phyloP scores from a whole-genome alignment of 2,113 vertebrate species.

The Ramphastos sulfuratus region DNA sequence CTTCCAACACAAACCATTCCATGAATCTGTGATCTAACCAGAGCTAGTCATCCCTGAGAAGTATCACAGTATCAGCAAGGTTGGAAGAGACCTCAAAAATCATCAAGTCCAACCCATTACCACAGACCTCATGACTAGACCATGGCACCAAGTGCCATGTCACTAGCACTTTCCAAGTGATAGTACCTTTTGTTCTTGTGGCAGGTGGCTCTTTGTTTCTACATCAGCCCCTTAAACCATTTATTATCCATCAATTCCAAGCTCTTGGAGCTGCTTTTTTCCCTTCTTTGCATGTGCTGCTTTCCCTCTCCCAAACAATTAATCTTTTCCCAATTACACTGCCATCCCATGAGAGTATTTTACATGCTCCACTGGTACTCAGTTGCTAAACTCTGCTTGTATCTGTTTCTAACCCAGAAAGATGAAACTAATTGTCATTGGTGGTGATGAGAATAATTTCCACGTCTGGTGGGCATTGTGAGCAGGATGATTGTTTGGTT shows the following conservation, averaged over 20 bases:
- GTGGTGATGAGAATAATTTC: constrained; percentile 4
- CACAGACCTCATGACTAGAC: no score
- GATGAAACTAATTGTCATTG: constrained; percentile 24
- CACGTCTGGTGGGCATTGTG: not conserved
- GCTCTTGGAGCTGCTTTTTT: not conserved
- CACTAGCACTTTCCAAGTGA: not conserved
- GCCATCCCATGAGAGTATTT: constrained; percentile 40
- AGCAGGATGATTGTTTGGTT: not conserved
- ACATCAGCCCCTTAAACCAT: not conserved
- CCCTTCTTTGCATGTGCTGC: constrained; percentile 1
- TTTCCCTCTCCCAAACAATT: constrained; percentile 52
- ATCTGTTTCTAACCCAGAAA: constrained; percentile 25
- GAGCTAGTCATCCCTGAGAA: not conserved
- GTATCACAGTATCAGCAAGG: no score
- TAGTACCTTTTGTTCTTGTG: not conserved
- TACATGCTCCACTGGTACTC: constrained; percentile 32
- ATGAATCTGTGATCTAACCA: not conserved
- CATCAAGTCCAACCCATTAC: no score
- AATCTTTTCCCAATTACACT: constrained; percentile 58
- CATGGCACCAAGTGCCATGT: no score
- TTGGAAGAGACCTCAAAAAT: no score
- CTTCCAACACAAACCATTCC: no score
- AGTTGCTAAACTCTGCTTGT: constrained; percentile 23
- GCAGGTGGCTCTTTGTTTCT: constrained; percentile 3
- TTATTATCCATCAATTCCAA: not conserved